Evolutionary conservation across 2,113 vertebrate species (phyloP).

Genomic region (Triplophysa tibetana): DNA sequence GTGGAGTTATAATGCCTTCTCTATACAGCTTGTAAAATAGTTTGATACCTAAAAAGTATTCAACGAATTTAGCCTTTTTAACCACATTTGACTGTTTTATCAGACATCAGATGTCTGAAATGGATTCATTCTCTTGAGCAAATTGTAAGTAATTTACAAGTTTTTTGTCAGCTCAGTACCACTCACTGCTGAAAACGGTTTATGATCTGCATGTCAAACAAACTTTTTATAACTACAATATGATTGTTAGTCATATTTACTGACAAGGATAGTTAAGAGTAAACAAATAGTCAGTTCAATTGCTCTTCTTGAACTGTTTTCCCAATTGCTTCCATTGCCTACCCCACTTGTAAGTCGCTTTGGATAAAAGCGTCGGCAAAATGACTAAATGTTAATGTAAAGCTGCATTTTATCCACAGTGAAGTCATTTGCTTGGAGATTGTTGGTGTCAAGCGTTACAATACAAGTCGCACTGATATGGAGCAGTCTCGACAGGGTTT

Average conservation of each 20-base stretch:
- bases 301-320: not conserved
- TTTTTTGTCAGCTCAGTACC: slow-evolving; percentile 2
- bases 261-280: not conserved
- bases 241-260: not conserved
- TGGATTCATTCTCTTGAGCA: not conserved
- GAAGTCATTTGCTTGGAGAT: slow-evolving; percentile 42
- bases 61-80: not conserved
- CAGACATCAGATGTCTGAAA: not conserved
- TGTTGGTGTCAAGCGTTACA: not conserved
- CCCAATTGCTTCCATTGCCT: no score
- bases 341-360: no score
- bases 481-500: slow-evolving; percentile 38
- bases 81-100: not conserved
- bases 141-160: not conserved
- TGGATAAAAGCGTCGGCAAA: no score
- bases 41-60: no score
- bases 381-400: no score
- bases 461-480: no score
- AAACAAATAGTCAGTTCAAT: not conserved
- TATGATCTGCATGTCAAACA: no score
- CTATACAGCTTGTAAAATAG: no score
- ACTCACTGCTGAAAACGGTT: not conserved
- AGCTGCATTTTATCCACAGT: slow-evolving; percentile 10
- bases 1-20: no score
- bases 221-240: not conserved